Conservation (phyloP, 1,140 invertebrate genomes). For the Drosophila guanche region DNA sequence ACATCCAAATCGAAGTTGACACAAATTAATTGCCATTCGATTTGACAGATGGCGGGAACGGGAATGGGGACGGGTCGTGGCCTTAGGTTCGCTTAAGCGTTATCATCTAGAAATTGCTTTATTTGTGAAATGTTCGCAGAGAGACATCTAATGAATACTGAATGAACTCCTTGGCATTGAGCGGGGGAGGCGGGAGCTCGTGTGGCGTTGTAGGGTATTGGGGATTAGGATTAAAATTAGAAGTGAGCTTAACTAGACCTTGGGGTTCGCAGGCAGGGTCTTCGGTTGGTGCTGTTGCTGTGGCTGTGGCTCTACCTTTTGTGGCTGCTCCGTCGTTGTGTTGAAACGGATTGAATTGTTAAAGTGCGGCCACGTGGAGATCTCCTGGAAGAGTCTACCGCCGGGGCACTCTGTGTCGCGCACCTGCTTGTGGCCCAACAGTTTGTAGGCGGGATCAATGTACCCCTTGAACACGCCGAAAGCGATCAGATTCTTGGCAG, state of each 20-base stretch:
- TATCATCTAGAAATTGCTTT: slow-evolving; percentile 61
- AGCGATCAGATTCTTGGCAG: slow-evolving; percentile 86
- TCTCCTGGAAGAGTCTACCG: slow-evolving; percentile 86
- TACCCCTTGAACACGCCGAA: slow-evolving; percentile 86
- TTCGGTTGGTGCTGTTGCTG: background rate
- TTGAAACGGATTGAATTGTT: slow-evolving; percentile 20
- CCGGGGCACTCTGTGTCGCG: slow-evolving; percentile 89
- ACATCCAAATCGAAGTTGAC: slow-evolving; percentile 54
- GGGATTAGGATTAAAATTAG: background rate
- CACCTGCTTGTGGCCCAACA: slow-evolving; percentile 89
- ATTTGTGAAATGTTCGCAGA: slow-evolving; percentile 53
- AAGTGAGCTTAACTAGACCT: slow-evolving; percentile 21
- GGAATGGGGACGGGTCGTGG: background rate
- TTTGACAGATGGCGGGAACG: slow-evolving; percentile 32
- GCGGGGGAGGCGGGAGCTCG: slow-evolving; percentile 46
- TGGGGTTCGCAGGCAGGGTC: slow-evolving; percentile 19
- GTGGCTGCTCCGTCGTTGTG: slow-evolving; percentile 22
- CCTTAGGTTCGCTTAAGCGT: slow-evolving; percentile 37
- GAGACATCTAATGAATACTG: slow-evolving; percentile 53
- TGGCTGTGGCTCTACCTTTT: slow-evolving; percentile 12
- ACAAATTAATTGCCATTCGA: slow-evolving; percentile 51
- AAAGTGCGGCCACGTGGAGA: slow-evolving; percentile 88
- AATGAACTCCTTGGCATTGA: slow-evolving; percentile 57
- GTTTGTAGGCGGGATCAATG: slow-evolving; percentile 86
- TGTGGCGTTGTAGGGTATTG: slow-evolving; percentile 31